Percentiles rank a stretch among this genome's conserved stretches.
Evolutionary conservation across 2,888 invertebrate genomes (phyloP).

Genomic region (Ischnura elegans): DNA sequence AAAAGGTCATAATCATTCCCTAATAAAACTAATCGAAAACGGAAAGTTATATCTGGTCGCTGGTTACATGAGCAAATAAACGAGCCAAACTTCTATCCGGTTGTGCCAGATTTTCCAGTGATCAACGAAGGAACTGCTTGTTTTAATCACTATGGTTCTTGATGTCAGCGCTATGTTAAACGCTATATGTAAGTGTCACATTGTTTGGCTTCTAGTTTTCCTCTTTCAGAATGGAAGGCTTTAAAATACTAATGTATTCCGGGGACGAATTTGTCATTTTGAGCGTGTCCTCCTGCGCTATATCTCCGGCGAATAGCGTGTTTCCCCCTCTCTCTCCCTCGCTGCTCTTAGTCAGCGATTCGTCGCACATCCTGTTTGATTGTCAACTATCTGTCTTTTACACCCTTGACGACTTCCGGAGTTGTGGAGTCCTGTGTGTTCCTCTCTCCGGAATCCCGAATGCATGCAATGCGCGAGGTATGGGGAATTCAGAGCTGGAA

Average conservation of each 20-base stretch:
- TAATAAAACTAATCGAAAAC: no score
- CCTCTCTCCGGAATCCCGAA: not conserved
- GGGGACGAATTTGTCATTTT: not conserved
- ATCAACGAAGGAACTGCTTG: no score
- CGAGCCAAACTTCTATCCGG: no score
- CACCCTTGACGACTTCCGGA: conserved; percentile 35
- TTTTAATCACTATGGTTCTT: no score
- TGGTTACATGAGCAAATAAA: no score
- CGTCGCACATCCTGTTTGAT: conserved; percentile 29
- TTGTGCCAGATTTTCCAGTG: no score
- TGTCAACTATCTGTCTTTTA: conserved; percentile 28
- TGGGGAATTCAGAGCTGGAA: not conserved
- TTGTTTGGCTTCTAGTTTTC: no score
- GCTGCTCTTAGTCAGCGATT: not conserved
- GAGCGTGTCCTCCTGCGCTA: not conserved
- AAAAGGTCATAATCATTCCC: no score
- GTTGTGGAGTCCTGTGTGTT: not conserved
- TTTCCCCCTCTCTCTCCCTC: not conserved
- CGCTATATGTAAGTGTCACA: no score
- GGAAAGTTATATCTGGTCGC: no score
- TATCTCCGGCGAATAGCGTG: not conserved
- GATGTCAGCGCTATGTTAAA: no score
- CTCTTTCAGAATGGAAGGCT: not conserved
- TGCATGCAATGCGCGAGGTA: not conserved
- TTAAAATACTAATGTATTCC: not conserved